Conservation (phyloP, 2,113 vertebrate genomes). For the Tautogolabrus adspersus region DNA sequence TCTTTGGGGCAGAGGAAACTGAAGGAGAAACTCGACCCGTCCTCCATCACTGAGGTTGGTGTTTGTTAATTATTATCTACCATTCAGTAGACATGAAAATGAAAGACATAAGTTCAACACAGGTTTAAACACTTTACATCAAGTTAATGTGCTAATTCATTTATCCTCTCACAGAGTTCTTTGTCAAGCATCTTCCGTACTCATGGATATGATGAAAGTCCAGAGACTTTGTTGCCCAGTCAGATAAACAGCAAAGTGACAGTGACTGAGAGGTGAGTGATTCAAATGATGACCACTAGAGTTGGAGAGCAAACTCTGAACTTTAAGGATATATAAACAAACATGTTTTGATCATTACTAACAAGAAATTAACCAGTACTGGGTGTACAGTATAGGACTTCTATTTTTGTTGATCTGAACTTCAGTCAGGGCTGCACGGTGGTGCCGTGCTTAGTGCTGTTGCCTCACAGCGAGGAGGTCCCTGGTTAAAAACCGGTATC, state of each 20-base stretch:
- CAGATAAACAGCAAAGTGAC: constrained; percentile 66
- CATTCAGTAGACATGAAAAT: background rate
- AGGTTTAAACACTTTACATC: background rate
- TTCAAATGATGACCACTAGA: background rate
- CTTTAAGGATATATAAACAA: too few relatives aligned
- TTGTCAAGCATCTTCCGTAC: constrained; percentile 12
- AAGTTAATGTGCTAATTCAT: background rate
- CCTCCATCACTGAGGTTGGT: constrained; percentile 51
- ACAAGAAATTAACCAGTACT: too few relatives aligned
- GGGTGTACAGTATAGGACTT: too few relatives aligned
- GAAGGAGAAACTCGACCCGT: constrained; percentile 47
- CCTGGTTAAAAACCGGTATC: too few relatives aligned
- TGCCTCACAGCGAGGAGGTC: too few relatives aligned
- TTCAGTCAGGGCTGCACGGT: too few relatives aligned
- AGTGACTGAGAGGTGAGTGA: constrained; percentile 56
- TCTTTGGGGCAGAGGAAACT: constrained; percentile 73
- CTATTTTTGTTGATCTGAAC: too few relatives aligned
- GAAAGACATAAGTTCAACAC: background rate
- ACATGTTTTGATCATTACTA: too few relatives aligned
- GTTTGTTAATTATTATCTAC: background rate
- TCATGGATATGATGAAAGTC: constrained; percentile 54
- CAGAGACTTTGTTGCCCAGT: constrained; percentile 55
- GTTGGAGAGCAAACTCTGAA: too few relatives aligned
- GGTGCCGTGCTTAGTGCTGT: too few relatives aligned
- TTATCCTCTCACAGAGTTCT: constrained; percentile 21